Base-by-base conservation (phyloP, 2,888 invertebrate genomes). In the Phoenoteleia sp. region DNA sequence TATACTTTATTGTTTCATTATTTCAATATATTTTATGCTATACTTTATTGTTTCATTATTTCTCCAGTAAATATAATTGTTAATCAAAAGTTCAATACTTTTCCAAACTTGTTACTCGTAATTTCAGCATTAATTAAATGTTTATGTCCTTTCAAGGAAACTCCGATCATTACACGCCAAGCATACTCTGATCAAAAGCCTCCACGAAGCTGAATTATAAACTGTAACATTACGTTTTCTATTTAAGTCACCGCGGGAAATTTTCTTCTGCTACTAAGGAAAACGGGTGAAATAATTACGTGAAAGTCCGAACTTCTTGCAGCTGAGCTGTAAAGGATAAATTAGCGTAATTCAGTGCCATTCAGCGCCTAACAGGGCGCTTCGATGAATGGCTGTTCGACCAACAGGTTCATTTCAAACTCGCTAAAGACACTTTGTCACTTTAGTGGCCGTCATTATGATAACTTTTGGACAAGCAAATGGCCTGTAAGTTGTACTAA, bases 321-420 rank as follows among this genome's bases (percentile, higher is more conserved):
- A 21, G 36, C 13, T 15, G 36, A 11, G 19, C 11, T 15, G 29
- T 23, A 49, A 66, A 81, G 67, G 58, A 69, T 47, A 81, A 81
- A 81, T 81, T 75, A 81, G 49, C 58, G 67, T 75, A 75, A 81
- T 81, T 75, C 56, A 62, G 36, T 11, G 33, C 54, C 13, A 75
- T 74, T 81, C 54, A 81, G 17, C 62, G 7, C 17, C 47, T 80
- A 80, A 72, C 72, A 56, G 45, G 29, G 47, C 9, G 19, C 42
- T 66, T 81, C 81, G 60, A 75, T 81, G 52, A 74, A 56, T 81
- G 67, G 58, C 69, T 67, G 6, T 42, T 39, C 29, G 39, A 69
- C 64, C 75, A 67, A 67, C 54, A 52, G 60, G 60, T 81, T 17
- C 52, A 17, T 25, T 54, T 39, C 45, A 49, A 62, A 45, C 62